A percentile compares a stretch with the other conserved stretches of the same genome.
Conservation (phyloP, 2,888 invertebrate species). For the Xylota sylvarum region DNA sequence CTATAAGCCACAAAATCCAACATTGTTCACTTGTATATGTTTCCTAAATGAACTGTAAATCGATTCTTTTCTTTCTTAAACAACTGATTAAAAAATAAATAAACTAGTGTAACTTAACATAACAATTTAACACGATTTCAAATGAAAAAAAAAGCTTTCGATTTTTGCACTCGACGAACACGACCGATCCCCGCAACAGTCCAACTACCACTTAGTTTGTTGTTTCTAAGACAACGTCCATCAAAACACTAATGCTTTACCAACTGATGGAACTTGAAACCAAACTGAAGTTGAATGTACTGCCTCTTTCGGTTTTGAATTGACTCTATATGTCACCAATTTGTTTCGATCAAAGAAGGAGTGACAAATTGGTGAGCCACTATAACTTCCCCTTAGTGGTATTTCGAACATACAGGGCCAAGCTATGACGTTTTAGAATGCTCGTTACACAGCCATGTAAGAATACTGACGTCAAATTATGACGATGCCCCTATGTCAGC, state of each 20-base stretch:
- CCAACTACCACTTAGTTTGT: constrained; percentile 46
- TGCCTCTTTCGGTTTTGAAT: neutral
- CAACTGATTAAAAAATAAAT: neutral
- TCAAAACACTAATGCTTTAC: constrained; percentile 27
- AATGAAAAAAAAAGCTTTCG: constrained; percentile 15
- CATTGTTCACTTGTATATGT: neutral
- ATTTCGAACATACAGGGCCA: too few species aligned
- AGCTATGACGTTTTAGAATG: too few species aligned
- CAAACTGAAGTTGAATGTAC: constrained; percentile 37
- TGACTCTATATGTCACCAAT: neutral
- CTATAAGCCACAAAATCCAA: neutral
- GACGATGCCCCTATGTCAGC: neutral
- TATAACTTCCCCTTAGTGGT: too few species aligned
- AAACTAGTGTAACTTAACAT: neutral
- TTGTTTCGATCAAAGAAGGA: constrained; percentile 25
- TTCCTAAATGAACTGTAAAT: too few species aligned
- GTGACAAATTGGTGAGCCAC: constrained; percentile 8
- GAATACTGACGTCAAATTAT: neutral
- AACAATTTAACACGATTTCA: neutral
- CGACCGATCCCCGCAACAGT: constrained; percentile 59
- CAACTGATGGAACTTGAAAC: constrained; percentile 7
- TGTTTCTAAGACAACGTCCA: constrained; percentile 55
- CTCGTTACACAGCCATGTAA: too few species aligned
- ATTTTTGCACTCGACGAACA: constrained; percentile 42
- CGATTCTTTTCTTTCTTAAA: too few species aligned